These are phyloP conservation scores for Zygothrica quintamaculata DNA, from an alignment of 2,888 invertebrate species.

Conservation along the genomic window DNA sequence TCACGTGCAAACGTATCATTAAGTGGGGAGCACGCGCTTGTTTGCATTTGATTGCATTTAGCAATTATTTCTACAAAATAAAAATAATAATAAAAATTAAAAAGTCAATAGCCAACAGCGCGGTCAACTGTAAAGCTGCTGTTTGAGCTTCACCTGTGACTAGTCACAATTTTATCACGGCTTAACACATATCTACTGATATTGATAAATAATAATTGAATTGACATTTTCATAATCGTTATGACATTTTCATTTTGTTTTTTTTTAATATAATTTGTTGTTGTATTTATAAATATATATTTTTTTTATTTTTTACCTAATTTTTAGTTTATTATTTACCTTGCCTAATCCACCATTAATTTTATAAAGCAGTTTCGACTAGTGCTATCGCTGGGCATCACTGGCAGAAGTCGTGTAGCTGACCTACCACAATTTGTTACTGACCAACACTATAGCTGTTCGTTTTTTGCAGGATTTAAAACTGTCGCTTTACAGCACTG, in stretches of 20 bases:
- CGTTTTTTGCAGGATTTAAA: slow-evolving; percentile 33
- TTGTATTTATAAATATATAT: not conserved
- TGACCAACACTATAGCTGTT: slow-evolving; percentile 34
- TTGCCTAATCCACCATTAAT: too few relatives aligned
- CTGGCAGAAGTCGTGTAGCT: slow-evolving; percentile 14
- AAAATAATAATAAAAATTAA: slow-evolving; percentile 1
- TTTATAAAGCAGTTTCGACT: not conserved
- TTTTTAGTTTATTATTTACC: too few relatives aligned
- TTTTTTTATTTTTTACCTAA: not conserved
- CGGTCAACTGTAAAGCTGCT: slow-evolving; percentile 24
- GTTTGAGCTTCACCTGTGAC: slow-evolving; percentile 23
- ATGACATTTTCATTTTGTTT: not conserved
- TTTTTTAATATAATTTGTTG: not conserved
- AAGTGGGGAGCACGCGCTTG: slow-evolving; percentile 69
- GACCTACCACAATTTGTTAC: slow-evolving; percentile 24
- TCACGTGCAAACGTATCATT: slow-evolving; percentile 66
- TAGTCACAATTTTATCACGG: slow-evolving; percentile 9
- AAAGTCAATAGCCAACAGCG: slow-evolving; percentile 16
- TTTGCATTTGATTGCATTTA: slow-evolving; percentile 73
- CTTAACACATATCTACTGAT: not conserved
- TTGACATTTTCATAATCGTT: too few relatives aligned
- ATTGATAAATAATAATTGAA: not conserved
- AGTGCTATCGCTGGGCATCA: slow-evolving; percentile 12
- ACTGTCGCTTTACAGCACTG: slow-evolving; percentile 45
- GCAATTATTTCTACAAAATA: slow-evolving; percentile 9